Conservation (phyloP, 2,797 vertebrate genomes). For the Poeciliopsis infans region DNA sequence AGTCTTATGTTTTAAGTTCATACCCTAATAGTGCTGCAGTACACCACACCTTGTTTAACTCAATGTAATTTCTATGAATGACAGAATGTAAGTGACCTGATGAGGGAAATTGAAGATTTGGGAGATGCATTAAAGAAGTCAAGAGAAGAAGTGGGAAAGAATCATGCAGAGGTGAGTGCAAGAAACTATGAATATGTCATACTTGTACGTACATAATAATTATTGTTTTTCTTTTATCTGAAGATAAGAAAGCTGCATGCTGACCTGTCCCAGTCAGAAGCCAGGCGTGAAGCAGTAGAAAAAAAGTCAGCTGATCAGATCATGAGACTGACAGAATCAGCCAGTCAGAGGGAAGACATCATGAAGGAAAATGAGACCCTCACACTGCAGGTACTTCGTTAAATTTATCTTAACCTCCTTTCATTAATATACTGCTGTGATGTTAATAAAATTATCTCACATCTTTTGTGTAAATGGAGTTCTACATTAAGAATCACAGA, state of each 20-base stretch:
- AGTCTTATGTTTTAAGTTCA: neutral
- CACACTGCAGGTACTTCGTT: constrained; percentile 59
- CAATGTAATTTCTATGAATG: constrained; percentile 15
- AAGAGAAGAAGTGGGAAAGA: constrained; percentile 73
- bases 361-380: constrained; percentile 57
- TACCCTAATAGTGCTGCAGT: neutral
- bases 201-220: neutral
- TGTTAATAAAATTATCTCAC: neutral
- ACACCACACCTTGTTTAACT: neutral
- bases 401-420: neutral
- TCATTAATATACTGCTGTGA: neutral
- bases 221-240: constrained; percentile 2
- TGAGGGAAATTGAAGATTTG: constrained; percentile 56
- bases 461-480: neutral
- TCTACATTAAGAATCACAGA: neutral
- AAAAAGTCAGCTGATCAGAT: constrained; percentile 49
- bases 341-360: constrained; percentile 59
- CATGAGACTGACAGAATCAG: constrained; percentile 47
- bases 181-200: neutral
- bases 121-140: constrained; percentile 63
- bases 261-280: constrained; percentile 75
- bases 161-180: constrained; percentile 71
- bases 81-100: constrained; percentile 53
- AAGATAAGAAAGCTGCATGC: constrained; percentile 74
- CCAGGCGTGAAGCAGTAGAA: constrained; percentile 66